phyloP scores from a whole-genome alignment of 2,888 invertebrate species.

The Tachina lurida region DNA sequence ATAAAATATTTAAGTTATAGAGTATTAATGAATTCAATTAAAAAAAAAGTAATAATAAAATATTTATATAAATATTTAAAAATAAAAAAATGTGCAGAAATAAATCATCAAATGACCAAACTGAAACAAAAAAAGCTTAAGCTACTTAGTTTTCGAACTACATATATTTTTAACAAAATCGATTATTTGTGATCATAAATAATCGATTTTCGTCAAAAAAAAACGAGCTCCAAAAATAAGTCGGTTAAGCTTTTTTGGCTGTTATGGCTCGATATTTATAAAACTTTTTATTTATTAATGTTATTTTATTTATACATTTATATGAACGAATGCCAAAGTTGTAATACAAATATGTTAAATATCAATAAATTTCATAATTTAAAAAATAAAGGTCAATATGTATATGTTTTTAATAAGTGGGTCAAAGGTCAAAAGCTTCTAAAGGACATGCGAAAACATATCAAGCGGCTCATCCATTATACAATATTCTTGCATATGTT shows the following conservation, averaged over 20 bases:
- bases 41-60: slow-evolving; percentile 20
- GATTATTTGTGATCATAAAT: too few relatives aligned
- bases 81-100: not conserved
- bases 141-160: too few relatives aligned
- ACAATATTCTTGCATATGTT: too few relatives aligned
- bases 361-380: not conserved
- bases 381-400: not conserved
- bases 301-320: slow-evolving; percentile 4
- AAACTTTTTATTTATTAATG: too few relatives aligned
- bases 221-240: too few relatives aligned
- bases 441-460: not conserved
- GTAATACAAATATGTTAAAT: slow-evolving; percentile 22
- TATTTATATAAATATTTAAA: slow-evolving; percentile 24
- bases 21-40: slow-evolving; percentile 41
- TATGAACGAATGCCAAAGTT: not conserved
- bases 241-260: too few relatives aligned
- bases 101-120: too few relatives aligned
- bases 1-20: slow-evolving; percentile 42
- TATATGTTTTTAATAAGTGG: not conserved
- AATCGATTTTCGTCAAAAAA: too few relatives aligned
- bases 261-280: too few relatives aligned
- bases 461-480: too few relatives aligned
- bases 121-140: too few relatives aligned
- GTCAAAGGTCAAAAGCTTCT: slow-evolving; percentile 6
- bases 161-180: too few relatives aligned